Evolutionary conservation across 1,140 invertebrate species (phyloP).

Genomic region (Pogonomyrmex californicus): DNA sequence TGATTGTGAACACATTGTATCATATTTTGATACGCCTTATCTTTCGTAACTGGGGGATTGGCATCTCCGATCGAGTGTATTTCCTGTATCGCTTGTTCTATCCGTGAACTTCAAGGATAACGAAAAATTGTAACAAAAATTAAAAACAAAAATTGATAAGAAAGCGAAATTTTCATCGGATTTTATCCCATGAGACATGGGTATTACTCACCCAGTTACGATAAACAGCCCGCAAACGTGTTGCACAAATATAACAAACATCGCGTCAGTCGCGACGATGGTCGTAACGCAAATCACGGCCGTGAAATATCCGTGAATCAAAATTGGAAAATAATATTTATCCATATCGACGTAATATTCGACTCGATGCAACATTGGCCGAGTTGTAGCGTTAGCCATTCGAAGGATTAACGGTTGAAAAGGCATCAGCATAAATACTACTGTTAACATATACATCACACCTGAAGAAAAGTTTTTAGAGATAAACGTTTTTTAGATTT

Average conservation of each 20-base stretch:
- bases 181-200: not conserved
- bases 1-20: constrained; percentile 34
- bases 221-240: constrained; percentile 57
- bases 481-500: too few species aligned
- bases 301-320: constrained; percentile 51
- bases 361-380: constrained; percentile 52
- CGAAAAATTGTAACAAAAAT: not conserved
- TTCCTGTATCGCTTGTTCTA: constrained; percentile 29
- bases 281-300: constrained; percentile 36
- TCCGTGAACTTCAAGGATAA: constrained; percentile 24
- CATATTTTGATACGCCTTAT: constrained; percentile 56
- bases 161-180: not conserved
- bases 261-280: constrained; percentile 39
- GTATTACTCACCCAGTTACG: constrained; percentile 26
- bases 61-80: not conserved
- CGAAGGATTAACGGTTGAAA: constrained; percentile 35
- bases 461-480: constrained; percentile 11
- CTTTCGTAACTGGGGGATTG: constrained; percentile 15
- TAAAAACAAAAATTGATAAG: not conserved
- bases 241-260: constrained; percentile 49
- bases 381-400: constrained; percentile 20
- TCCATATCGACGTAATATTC: constrained; percentile 55
- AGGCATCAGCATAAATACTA: constrained; percentile 42
- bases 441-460: not conserved
- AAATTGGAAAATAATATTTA: constrained; percentile 52